phyloP scores from a whole-genome alignment of 2,797 vertebrate species.

The Megaceryle alcyon region DNA sequence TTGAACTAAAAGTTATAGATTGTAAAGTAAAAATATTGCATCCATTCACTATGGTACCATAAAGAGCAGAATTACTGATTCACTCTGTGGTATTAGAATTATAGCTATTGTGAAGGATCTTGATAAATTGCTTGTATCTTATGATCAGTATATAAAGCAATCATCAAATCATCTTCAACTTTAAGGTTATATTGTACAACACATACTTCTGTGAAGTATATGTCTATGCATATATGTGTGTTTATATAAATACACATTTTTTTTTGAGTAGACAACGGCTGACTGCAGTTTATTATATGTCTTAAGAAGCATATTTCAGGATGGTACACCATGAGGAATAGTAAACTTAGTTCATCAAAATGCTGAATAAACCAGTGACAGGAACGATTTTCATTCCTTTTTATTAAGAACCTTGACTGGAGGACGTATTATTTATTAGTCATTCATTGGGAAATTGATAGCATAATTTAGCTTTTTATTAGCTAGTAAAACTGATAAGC shows the following conservation, averaged over 20 bases:
- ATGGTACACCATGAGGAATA: not conserved
- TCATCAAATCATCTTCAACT: not conserved
- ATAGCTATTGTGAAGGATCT: not conserved
- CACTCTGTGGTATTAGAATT: not conserved
- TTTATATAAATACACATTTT: not conserved
- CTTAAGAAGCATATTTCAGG: not conserved
- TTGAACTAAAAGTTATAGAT: not conserved
- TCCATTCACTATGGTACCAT: not conserved
- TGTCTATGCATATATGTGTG: not conserved
- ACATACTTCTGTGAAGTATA: not conserved
- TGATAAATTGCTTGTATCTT: not conserved
- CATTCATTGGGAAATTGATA: constrained; percentile 47
- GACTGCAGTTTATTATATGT: not conserved
- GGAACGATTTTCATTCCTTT: not conserved
- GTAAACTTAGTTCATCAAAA: not conserved
- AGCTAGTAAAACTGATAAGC: constrained; percentile 57
- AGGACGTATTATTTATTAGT: constrained; percentile 52
- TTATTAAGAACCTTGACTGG: constrained; percentile 12
- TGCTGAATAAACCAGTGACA: not conserved
- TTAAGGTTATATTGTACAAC: not conserved
- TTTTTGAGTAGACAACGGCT: not conserved
- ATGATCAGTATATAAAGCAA: not conserved
- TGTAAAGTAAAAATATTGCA: not conserved
- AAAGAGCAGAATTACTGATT: not conserved
- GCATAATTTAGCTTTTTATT: constrained; percentile 52